Conservation (phyloP, 2,113 vertebrate species). For the Rhineura floridana region DNA sequence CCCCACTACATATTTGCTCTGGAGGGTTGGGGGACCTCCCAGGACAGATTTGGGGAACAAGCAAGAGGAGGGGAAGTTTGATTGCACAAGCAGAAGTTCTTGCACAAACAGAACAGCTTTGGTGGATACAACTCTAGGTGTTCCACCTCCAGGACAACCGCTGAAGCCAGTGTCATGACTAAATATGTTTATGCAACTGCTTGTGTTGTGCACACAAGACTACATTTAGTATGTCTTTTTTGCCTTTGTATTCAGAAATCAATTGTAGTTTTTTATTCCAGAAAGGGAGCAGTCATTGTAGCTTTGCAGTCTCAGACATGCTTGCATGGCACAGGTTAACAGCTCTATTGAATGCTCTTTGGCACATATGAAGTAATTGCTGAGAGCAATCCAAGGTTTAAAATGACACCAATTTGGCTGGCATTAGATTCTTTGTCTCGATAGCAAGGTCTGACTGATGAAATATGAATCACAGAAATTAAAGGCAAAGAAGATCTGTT, state of each 20-base stretch:
- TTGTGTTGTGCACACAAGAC: background rate
- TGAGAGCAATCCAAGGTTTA: conserved; percentile 32
- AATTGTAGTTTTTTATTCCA: background rate
- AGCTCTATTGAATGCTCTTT: background rate
- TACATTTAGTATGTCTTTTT: background rate
- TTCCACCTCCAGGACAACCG: background rate
- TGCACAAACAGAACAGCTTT: no score
- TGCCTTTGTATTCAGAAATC: background rate
- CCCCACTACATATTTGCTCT: no score
- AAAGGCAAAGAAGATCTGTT: conserved; percentile 21
- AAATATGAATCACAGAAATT: conserved; percentile 16
- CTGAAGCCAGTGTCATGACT: conserved; percentile 36
- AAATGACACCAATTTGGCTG: conserved; percentile 19
- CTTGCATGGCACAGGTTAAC: background rate
- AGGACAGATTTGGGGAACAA: no score
- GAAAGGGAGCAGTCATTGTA: background rate
- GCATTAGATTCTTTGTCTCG: background rate
- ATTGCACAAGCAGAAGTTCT: no score
- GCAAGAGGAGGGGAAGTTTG: no score
- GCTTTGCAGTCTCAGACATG: fast-evolving
- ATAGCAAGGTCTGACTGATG: background rate
- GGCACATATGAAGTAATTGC: conserved; percentile 24
- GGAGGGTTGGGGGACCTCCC: no score
- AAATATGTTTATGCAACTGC: conserved; percentile 70
- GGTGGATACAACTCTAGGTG: background rate